Evolutionary conservation across 2,113 vertebrate species (phyloP).

Genomic region (Pygoscelis antarcticus): DNA sequence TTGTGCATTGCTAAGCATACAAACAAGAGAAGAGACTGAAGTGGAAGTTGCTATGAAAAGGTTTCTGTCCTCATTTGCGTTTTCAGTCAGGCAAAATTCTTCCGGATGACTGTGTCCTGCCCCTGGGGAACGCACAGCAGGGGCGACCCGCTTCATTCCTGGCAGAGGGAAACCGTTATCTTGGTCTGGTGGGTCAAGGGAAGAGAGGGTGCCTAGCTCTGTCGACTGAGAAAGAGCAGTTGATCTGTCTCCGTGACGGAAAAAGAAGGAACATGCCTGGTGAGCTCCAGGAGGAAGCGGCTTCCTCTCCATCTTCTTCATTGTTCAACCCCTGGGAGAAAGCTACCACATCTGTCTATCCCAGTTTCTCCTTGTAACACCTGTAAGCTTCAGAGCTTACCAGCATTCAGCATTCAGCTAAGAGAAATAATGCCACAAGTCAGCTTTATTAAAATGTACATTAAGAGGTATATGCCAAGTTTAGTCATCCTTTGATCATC

Average conservation of each 20-base stretch:
- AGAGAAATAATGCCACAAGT: background rate
- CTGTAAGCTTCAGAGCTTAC: background rate
- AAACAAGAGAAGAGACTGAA: background rate
- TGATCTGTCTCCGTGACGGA: background rate
- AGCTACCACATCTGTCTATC: background rate
- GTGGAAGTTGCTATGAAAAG: conserved; percentile 19
- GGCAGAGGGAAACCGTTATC: background rate
- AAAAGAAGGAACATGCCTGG: background rate
- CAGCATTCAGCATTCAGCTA: background rate
- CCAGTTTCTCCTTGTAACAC: rapidly evolving
- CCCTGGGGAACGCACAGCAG: background rate
- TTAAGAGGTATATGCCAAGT: background rate
- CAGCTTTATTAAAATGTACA: background rate
- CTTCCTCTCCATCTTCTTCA: background rate
- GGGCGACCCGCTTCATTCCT: background rate
- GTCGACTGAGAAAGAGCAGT: background rate
- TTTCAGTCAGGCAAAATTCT: conserved; percentile 37
- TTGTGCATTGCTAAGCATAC: background rate
- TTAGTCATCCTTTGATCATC: background rate
- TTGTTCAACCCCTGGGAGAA: background rate
- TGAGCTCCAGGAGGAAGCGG: background rate
- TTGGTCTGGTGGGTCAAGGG: background rate
- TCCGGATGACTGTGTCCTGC: background rate
- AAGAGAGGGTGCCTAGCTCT: background rate
- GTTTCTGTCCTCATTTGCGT: conserved; percentile 31